These are phyloP conservation scores for Cotesia glomerata DNA, from an alignment of 1,140 invertebrate species.

Conservation along the genomic window DNA sequence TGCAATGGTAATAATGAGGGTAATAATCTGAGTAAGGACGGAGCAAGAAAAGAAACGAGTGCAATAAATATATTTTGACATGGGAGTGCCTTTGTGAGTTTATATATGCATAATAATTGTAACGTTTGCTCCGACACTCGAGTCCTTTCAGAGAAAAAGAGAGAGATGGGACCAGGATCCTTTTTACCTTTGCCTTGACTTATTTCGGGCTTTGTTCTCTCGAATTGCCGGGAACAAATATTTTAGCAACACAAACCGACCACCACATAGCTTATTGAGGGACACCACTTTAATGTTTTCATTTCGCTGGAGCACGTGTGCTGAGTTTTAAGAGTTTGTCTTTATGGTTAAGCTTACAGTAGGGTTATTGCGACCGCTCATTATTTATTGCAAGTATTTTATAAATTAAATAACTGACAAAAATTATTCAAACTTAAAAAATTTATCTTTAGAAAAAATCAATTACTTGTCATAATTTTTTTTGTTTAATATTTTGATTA, in stretches of 20 bases:
- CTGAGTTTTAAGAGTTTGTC: not conserved
- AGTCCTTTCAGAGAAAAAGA: not conserved
- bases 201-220: slow-evolving; percentile 41
- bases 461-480: too few relatives aligned
- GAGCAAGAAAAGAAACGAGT: slow-evolving; percentile 25
- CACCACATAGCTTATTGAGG: slow-evolving; percentile 31
- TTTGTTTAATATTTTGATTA: too few relatives aligned
- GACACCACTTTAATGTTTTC: slow-evolving; percentile 55
- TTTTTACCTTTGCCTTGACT: not conserved
- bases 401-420: too few relatives aligned
- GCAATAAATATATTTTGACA: slow-evolving; percentile 66
- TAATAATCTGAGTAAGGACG: not conserved
- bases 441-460: too few relatives aligned
- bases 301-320: slow-evolving; percentile 40
- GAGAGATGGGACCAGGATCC: not conserved
- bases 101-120: slow-evolving; percentile 55
- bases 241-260: slow-evolving; percentile 53
- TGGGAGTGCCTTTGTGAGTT: slow-evolving; percentile 53
- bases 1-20: slow-evolving; percentile 21
- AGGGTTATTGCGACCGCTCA: not conserved
- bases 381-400: too few relatives aligned
- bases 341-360: not conserved
- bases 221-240: slow-evolving; percentile 59
- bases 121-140: slow-evolving; percentile 10
- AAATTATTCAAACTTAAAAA: too few relatives aligned